Conservation (phyloP, 2,113 vertebrate species). For the Etheostoma cragini region DNA sequence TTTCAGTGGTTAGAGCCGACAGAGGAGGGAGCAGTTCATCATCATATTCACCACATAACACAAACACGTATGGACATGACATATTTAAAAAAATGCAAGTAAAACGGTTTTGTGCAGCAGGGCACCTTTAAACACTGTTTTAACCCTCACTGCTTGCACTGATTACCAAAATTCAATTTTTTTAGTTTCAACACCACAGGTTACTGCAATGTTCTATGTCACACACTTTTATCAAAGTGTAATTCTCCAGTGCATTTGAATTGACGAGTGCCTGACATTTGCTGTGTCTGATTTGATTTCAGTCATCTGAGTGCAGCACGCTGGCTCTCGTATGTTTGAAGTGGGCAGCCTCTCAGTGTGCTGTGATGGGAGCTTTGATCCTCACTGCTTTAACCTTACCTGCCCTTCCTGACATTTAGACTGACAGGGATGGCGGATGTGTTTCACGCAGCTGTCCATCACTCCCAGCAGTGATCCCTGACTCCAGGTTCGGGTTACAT, state of each 20-base stretch:
- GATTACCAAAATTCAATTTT: background rate
- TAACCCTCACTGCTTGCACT: background rate
- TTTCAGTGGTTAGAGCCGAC: too few relatives aligned
- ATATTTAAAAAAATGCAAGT: too few relatives aligned
- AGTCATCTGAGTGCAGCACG: background rate
- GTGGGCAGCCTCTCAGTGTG: slow-evolving; percentile 1
- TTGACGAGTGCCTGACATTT: background rate
- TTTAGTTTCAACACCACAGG: too few relatives aligned
- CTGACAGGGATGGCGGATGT: background rate
- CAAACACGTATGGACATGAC: too few relatives aligned
- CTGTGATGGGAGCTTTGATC: slow-evolving; percentile 34
- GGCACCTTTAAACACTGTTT: too few relatives aligned
- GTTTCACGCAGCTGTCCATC: slow-evolving; percentile 4
- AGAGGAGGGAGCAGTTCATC: too few relatives aligned
- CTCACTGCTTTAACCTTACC: slow-evolving; percentile 31
- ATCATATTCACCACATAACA: too few relatives aligned
- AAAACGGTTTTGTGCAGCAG: too few relatives aligned
- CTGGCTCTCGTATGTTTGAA: slow-evolving; percentile 20
- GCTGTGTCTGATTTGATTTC: slow-evolving; percentile 20
- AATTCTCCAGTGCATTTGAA: background rate
- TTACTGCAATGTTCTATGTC: background rate
- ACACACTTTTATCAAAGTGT: background rate
- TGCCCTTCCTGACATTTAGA: background rate
- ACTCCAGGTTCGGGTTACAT: background rate
- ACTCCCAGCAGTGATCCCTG: background rate